These are phyloP conservation scores for Oasisia sp. DNA, from an alignment of 2,888 invertebrate species.

Conservation along the genomic window DNA sequence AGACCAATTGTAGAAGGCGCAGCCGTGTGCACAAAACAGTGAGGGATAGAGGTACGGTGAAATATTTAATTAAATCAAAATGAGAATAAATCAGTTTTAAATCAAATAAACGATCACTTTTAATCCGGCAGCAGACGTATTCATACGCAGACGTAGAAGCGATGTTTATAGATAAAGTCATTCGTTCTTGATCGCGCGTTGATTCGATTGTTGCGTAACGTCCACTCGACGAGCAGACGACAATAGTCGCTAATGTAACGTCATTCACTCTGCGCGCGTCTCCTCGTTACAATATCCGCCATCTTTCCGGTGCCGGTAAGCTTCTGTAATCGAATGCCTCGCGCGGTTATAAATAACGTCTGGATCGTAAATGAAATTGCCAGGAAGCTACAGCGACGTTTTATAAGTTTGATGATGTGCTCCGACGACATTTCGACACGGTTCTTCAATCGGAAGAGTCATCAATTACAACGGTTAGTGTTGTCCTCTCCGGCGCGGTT, in stretches of 20 bases:
- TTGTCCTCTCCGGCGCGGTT: neutral
- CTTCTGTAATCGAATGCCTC: neutral
- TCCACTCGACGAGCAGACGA: neutral
- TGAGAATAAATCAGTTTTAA: too few species aligned
- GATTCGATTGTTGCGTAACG: neutral
- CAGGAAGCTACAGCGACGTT: neutral
- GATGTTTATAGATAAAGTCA: too few species aligned
- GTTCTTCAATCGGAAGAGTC: conserved; percentile 5
- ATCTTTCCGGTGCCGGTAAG: neutral
- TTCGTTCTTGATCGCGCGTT: neutral
- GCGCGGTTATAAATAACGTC: neutral
- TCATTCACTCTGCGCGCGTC: neutral
- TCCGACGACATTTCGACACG: neutral
- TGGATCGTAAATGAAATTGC: neutral
- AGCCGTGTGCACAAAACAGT: too few species aligned
- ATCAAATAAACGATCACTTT: too few species aligned
- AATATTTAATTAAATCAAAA: too few species aligned
- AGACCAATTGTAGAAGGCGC: too few species aligned
- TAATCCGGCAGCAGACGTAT: too few species aligned
- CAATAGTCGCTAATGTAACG: neutral
- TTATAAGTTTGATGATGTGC: conserved; percentile 9
- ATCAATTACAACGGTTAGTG: neutral
- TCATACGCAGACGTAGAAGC: too few species aligned
- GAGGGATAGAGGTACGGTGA: too few species aligned
- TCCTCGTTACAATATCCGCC: neutral